A percentile compares a stretch with the other conserved stretches of the same genome.
Conservation (phyloP, 2,888 invertebrate species). For the Apodemia duryi region DNA sequence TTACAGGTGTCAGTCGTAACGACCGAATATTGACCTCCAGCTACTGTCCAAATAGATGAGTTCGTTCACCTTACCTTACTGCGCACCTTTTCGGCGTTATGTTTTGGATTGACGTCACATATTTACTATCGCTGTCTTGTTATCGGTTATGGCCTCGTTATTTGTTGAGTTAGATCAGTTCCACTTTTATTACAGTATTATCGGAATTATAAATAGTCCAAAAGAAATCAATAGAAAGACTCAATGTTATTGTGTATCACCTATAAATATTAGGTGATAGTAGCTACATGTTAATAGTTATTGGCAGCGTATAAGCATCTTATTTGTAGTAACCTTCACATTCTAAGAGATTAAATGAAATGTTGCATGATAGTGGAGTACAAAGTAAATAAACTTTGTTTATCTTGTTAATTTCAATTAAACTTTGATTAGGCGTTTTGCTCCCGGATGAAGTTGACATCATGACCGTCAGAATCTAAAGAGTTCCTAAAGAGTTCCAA, state of each 20-base stretch:
- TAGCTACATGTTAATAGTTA: neutral
- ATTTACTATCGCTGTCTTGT: neutral
- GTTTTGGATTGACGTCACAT: neutral
- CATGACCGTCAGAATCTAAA: too few relatives aligned
- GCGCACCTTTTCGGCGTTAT: neutral
- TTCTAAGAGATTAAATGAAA: neutral
- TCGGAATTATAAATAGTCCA: neutral
- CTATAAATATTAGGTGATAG: neutral
- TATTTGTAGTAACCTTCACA: neutral
- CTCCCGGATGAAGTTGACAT: neutral
- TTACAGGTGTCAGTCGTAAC: neutral
- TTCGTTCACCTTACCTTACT: neutral
- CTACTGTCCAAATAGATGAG: neutral
- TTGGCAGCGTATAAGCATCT: neutral
- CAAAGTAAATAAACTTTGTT: too few relatives aligned
- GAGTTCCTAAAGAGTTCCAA: too few relatives aligned
- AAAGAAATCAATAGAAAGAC: neutral
- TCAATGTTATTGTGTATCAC: neutral
- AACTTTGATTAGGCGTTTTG: neutral
- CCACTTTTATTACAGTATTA: neutral
- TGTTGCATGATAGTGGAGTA: too few relatives aligned
- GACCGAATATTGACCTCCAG: too few relatives aligned
- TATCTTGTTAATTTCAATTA: too few relatives aligned
- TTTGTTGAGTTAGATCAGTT: neutral
- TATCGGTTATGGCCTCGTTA: neutral